Evolutionary conservation across 2,888 invertebrate genomes (phyloP).

Genomic region (Linnaemya tessellans): DNA sequence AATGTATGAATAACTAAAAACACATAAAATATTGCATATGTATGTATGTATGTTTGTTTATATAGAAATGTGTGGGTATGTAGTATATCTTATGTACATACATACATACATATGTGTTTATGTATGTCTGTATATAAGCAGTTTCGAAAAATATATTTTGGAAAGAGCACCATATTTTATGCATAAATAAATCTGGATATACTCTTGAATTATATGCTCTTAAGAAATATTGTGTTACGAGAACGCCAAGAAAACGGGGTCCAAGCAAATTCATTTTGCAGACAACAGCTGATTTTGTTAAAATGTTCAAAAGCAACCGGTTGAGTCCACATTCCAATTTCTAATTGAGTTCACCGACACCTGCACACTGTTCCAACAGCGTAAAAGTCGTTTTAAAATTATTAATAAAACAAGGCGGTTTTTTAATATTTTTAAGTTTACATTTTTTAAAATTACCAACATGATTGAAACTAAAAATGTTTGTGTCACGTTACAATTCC

Average conservation of each 20-base stretch:
- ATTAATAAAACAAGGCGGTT: conserved; percentile 20
- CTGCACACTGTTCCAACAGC: conserved; percentile 35
- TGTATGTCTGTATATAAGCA: background rate
- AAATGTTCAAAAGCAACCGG: conserved; percentile 25
- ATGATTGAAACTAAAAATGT: no score
- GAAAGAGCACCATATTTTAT: conserved; percentile 16
- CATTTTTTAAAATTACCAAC: no score
- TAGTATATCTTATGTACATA: background rate
- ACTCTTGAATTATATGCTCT: conserved; percentile 22
- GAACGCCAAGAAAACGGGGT: background rate
- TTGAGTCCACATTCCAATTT: conserved; percentile 9
- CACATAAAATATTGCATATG: background rate
- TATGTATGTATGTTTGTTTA: background rate
- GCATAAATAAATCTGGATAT: background rate
- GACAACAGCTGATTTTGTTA: conserved; percentile 57
- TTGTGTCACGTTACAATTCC: no score
- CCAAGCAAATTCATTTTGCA: conserved; percentile 13
- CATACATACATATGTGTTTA: no score
- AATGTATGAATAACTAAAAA: background rate
- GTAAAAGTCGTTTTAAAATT: background rate
- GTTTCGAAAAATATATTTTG: background rate
- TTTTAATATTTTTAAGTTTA: no score
- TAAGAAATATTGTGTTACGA: conserved; percentile 2
- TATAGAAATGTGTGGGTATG: no score
- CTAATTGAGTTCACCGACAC: conserved; percentile 68